Evolutionary conservation across 37 sponge, comb jelly and placozoan genomes (phyloP), one percentile per base, ranked within the genome.

Genomic region (Theonella swinhoei): DNA sequence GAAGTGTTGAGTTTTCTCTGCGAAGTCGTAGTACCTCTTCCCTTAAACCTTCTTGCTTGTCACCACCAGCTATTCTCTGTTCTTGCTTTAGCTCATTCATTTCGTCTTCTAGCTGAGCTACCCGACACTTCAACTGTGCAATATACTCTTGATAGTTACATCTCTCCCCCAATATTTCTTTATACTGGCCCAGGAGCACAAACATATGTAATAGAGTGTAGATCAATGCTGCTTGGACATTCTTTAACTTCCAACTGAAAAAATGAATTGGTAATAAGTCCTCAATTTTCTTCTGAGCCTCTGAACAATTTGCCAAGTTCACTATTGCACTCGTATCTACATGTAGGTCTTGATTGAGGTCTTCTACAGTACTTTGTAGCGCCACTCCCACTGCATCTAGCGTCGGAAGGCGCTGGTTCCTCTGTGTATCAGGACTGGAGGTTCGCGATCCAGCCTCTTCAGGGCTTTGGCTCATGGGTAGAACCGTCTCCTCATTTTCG

Each of bases 131-230:
- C 63, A 85, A 34, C 0, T 38, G 36, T 17, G 62, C 70, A 60
- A 77, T 60, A 32, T 85, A 77, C 26, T 87, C 87, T 32, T 79
- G 73, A 24, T 47, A 78, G 38, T 47, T 38, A 28, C 36, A 8
- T 26, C 41, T 79, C 24, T 30, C 72, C 22, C 29, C 14, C 34
- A 31, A 24, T 35, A 34, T 40, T 42, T 78, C 73, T 19, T 71
- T 34, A 1, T 17, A 1, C 36, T 88, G 81, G 2, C 62, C 35
- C 60, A 29, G 64, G 31, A 81, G 61, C 8, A 81, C 38, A 28
- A 81, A 88, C 31, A 32, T 69, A 42, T 75, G 68, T 20, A 88
- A 39, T 17, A 88, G 75, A 5, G 80, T 59, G 40, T 42, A 68
- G 0, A 58, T 58, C 17, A 88, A 38, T 3, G 80, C 77, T 4